Percentiles rank a stretch among this genome's conserved stretches.
phyloP scores from a whole-genome alignment of 2,888 invertebrate species.

The Calliopum simillimum region DNA sequence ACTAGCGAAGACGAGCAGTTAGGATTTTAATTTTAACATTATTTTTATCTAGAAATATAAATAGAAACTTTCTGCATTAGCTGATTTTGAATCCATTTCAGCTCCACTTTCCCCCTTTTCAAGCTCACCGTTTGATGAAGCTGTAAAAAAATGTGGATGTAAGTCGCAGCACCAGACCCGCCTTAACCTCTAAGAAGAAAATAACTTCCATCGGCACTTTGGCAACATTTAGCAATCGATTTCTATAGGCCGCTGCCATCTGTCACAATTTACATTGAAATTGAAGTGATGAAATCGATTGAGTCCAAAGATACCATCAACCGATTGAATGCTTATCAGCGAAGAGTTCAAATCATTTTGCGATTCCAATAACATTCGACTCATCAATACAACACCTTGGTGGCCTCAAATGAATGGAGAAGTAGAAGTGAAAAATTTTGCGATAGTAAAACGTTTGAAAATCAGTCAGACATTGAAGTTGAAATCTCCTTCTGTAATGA shows the following conservation, averaged over 20 bases:
- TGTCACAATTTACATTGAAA: conserved; percentile 34
- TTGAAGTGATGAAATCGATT: conserved; percentile 35
- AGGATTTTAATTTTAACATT: too few relatives aligned
- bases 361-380: not conserved
- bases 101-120: too few relatives aligned
- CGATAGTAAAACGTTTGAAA: conserved; percentile 22
- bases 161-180: conserved; percentile 32
- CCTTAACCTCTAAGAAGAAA: too few relatives aligned
- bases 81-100: too few relatives aligned
- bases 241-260: conserved; percentile 48
- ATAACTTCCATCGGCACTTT: too few relatives aligned
- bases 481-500: conserved; percentile 48
- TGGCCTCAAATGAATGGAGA: conserved; percentile 35
- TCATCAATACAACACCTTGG: conserved; percentile 29
- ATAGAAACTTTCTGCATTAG: too few relatives aligned
- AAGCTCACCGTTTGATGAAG: too few relatives aligned
- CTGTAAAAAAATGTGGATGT: conserved; percentile 25
- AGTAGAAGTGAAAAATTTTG: conserved; percentile 29
- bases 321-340: conserved; percentile 19
- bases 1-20: too few relatives aligned
- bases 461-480: not conserved
- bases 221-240: conserved; percentile 48
- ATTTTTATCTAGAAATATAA: too few relatives aligned
- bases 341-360: not conserved
- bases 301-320: conserved; percentile 23